A percentile compares a stretch with the other conserved stretches of the same genome.
phyloP scores from a whole-genome alignment of 2,888 invertebrate species.

The Cotesia congregata region DNA sequence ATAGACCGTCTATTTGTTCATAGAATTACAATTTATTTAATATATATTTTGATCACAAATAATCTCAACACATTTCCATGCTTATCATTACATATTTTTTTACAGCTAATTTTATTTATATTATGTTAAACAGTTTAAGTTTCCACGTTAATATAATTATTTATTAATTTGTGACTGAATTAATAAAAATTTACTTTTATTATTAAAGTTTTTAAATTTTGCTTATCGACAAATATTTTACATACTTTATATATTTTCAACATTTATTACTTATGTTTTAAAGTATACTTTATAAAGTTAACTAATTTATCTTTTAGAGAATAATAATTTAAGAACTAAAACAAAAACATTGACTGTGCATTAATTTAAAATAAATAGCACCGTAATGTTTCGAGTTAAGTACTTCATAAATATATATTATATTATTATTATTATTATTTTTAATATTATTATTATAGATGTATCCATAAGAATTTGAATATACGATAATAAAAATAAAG shows the following conservation, averaged over 20 bases:
- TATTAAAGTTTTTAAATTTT: no score
- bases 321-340: no score
- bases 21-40: neutral
- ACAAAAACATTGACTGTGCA: neutral
- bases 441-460: slow-evolving; percentile 1
- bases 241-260: neutral
- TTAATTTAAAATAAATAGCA: neutral
- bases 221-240: neutral
- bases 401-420: neutral
- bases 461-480: slow-evolving; percentile 6
- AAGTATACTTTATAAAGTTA: no score
- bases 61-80: neutral
- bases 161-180: neutral
- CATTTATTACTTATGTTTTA: neutral
- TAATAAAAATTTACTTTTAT: no score
- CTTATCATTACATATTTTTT: neutral
- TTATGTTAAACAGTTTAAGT: neutral
- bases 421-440: neutral
- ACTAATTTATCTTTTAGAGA: no score
- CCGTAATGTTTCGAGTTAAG: neutral
- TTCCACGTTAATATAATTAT: neutral
- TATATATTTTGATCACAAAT: neutral
- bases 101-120: neutral
- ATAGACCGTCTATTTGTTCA: neutral
- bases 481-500: slow-evolving; percentile 13